These are phyloP conservation scores for Portevinia maculata DNA, from an alignment of 2,888 invertebrate species.

Conservation along the genomic window DNA sequence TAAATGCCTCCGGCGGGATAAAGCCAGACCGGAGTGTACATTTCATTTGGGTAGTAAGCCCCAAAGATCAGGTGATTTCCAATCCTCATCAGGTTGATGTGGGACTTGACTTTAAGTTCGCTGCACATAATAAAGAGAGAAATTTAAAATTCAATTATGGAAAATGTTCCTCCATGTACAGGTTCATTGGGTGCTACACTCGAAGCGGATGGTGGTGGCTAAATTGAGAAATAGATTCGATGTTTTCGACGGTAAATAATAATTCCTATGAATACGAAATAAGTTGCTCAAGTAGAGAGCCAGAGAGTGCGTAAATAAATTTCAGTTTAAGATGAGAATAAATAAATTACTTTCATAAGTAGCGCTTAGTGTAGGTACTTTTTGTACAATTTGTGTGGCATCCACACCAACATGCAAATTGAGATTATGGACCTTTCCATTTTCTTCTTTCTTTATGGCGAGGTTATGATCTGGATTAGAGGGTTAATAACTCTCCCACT, in stretches of 20 bases:
- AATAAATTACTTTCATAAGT: too few species aligned
- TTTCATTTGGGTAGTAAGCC: too few species aligned
- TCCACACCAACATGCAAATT: too few species aligned
- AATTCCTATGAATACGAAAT: constrained; percentile 57
- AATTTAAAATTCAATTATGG: constrained; percentile 55
- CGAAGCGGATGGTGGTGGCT: neutral
- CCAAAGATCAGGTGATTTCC: too few species aligned
- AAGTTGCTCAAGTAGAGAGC: neutral
- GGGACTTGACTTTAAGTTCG: neutral
- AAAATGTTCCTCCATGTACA: constrained; percentile 22
- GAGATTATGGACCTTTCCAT: too few species aligned
- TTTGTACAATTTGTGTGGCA: too few species aligned
- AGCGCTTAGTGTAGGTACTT: too few species aligned
- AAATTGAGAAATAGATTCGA: constrained; percentile 29
- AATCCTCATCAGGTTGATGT: constrained; percentile 2
- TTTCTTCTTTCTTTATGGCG: too few species aligned
- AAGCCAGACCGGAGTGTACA: too few species aligned
- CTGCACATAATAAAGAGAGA: neutral
- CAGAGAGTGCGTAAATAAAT: constrained; percentile 10
- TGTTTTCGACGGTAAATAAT: constrained; percentile 39
- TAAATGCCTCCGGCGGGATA: too few species aligned
- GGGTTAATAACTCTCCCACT: too few species aligned
- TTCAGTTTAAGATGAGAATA: constrained; percentile 13
- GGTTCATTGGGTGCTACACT: constrained; percentile 13
- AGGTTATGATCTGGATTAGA: too few species aligned